phyloP scores from a whole-genome alignment of 2,888 invertebrate genomes.

The Apantesis nais region DNA sequence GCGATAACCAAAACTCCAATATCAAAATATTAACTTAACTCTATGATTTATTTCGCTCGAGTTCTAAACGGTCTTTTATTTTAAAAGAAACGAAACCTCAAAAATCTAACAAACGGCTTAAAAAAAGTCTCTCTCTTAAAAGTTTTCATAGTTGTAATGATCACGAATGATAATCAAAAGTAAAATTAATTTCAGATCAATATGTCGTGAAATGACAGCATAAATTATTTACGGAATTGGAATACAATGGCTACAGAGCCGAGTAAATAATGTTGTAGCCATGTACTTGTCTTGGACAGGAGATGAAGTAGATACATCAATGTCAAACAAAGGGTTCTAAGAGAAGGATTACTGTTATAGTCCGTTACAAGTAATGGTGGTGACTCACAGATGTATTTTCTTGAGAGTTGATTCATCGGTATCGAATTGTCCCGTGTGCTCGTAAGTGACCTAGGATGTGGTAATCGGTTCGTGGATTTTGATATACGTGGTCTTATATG shows the following conservation, averaged over 20 bases:
- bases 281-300: slow-evolving; percentile 28
- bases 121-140: background rate
- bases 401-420: slow-evolving; percentile 36
- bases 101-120: background rate
- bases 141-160: background rate
- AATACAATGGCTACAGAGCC: slow-evolving; percentile 21
- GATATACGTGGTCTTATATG: background rate
- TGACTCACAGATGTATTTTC: slow-evolving; percentile 27
- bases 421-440: slow-evolving; percentile 25
- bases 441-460: slow-evolving; percentile 14
- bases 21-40: background rate
- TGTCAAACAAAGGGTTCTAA: slow-evolving; percentile 42
- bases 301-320: slow-evolving; percentile 49
- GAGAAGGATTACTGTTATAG: slow-evolving; percentile 40
- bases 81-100: too few species aligned
- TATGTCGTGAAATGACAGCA: slow-evolving; percentile 11
- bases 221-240: slow-evolving; percentile 27
- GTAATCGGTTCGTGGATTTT: slow-evolving; percentile 21
- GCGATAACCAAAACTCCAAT: background rate
- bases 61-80: background rate
- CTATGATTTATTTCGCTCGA: background rate
- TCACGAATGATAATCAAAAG: background rate
- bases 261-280: slow-evolving; percentile 33
- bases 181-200: slow-evolving; percentile 16
- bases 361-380: slow-evolving; percentile 16